phyloP scores from a whole-genome alignment of 2,888 invertebrate species.

The Xestia rhomboidea region DNA sequence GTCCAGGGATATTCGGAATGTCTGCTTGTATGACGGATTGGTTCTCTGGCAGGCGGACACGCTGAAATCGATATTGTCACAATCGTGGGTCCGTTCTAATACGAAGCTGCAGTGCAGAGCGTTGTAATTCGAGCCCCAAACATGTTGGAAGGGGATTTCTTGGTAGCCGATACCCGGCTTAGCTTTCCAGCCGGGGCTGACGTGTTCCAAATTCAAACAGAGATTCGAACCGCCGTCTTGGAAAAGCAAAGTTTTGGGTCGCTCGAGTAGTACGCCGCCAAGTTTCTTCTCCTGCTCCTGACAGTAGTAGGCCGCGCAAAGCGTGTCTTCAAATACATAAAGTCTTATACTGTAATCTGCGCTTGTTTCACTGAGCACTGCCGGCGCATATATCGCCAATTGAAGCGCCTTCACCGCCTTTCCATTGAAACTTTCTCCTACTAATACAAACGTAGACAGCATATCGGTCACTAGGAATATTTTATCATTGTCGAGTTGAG shows the following conservation, averaged over 20 bases:
- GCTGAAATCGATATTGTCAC: conserved; percentile 87
- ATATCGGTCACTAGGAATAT: conserved; percentile 97
- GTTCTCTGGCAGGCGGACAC: conserved; percentile 88
- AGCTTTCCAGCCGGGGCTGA: conserved; percentile 96
- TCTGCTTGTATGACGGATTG: conserved; percentile 88
- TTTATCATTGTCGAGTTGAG: conserved; percentile 97
- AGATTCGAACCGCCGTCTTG: conserved; percentile 97
- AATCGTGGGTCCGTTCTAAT: conserved; percentile 92
- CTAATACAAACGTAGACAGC: conserved; percentile 97
- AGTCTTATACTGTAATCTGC: conserved; percentile 96
- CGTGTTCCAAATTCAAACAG: conserved; percentile 96
- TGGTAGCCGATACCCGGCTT: conserved; percentile 97
- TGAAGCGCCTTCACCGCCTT: conserved; percentile 95
- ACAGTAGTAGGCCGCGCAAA: conserved; percentile 97
- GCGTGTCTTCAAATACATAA: conserved; percentile 98
- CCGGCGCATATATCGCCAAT: conserved; percentile 96
- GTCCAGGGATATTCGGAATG: conserved; percentile 87
- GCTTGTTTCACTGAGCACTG: conserved; percentile 93
- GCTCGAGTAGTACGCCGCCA: conserved; percentile 96
- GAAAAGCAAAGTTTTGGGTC: conserved; percentile 96
- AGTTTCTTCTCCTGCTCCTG: conserved; percentile 94
- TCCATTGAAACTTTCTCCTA: conserved; percentile 95
- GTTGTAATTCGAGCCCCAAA: conserved; percentile 96
- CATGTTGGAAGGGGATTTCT: conserved; percentile 96
- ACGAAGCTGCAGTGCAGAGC: conserved; percentile 98